A percentile compares a stretch with the other conserved stretches of the same genome.
These are phyloP conservation scores for Sericinus montela DNA, from an alignment of 2,888 invertebrate genomes.

Conservation along the genomic window DNA sequence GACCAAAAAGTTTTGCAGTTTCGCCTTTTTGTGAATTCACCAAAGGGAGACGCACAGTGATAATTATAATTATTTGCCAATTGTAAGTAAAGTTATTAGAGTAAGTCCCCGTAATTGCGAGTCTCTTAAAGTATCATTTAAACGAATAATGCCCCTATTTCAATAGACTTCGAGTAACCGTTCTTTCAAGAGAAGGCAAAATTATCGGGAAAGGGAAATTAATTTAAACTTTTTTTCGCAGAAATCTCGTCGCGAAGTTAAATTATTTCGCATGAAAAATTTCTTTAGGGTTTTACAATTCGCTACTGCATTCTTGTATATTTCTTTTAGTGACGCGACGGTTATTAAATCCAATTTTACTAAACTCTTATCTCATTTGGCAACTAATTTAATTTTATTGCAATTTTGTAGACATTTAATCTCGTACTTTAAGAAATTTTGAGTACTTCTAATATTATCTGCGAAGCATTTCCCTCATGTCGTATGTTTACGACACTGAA, in stretches of 20 bases:
- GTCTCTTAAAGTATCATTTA: slow-evolving; percentile 67
- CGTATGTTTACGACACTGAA: too few species aligned
- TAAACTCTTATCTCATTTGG: slow-evolving; percentile 32
- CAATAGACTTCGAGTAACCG: slow-evolving; percentile 50
- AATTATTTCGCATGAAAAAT: slow-evolving; percentile 64
- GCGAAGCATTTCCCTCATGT: too few species aligned
- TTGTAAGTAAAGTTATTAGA: slow-evolving; percentile 65
- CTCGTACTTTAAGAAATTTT: not conserved
- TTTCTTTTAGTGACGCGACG: slow-evolving; percentile 46
- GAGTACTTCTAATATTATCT: too few species aligned
- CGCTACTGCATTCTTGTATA: slow-evolving; percentile 41
- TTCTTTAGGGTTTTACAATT: slow-evolving; percentile 59
- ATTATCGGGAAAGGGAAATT: slow-evolving; percentile 47
- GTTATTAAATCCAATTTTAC: slow-evolving; percentile 41
- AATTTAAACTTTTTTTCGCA: slow-evolving; percentile 54
- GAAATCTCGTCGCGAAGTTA: slow-evolving; percentile 53
- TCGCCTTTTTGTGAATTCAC: slow-evolving; percentile 70
- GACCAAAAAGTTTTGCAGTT: slow-evolving; percentile 62
- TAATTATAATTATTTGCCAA: slow-evolving; percentile 78
- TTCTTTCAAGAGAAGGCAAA: slow-evolving; percentile 43
- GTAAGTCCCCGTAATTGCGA: slow-evolving; percentile 60
- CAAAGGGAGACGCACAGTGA: slow-evolving; percentile 60
- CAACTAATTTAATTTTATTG: slow-evolving; percentile 30
- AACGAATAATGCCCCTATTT: slow-evolving; percentile 61
- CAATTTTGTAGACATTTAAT: slow-evolving; percentile 21